A percentile compares a stretch with the other conserved stretches of the same genome.
Evolutionary conservation across 2,797 vertebrate genomes (phyloP).

Genomic region (Pseudopleuronectes americanus): DNA sequence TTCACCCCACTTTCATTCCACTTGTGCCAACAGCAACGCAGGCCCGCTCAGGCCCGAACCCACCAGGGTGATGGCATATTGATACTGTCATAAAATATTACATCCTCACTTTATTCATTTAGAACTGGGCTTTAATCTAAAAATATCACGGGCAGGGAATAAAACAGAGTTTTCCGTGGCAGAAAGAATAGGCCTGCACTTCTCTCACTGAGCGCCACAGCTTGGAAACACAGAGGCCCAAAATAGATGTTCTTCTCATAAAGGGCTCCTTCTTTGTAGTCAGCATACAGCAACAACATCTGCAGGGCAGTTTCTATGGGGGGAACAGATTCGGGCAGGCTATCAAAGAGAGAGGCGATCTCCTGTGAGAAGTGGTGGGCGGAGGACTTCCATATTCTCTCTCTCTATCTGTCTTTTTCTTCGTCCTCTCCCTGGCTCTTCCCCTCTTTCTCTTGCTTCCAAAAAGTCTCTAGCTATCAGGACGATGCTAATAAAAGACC

Average conservation of each 20-base stretch:
- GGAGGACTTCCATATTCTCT: slow-evolving; percentile 79
- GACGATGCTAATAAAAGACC: slow-evolving; percentile 82
- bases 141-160: slow-evolving; percentile 83
- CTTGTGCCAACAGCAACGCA: slow-evolving; percentile 66
- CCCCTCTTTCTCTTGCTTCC: slow-evolving; percentile 65
- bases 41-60: slow-evolving; percentile 59
- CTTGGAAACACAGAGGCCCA: slow-evolving; percentile 82
- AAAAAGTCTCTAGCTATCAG: slow-evolving; percentile 81
- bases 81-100: slow-evolving; percentile 84
- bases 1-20: slow-evolving; percentile 39
- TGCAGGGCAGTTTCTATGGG: slow-evolving; percentile 87
- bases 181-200: slow-evolving; percentile 75
- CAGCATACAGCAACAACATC: slow-evolving; percentile 86
- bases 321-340: slow-evolving; percentile 85
- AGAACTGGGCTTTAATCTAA: slow-evolving; percentile 85
- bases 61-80: slow-evolving; percentile 73
- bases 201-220: slow-evolving; percentile 71
- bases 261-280: slow-evolving; percentile 90
- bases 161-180: slow-evolving; percentile 78
- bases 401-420: slow-evolving; percentile 16
- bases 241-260: slow-evolving; percentile 87
- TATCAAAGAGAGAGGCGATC: slow-evolving; percentile 87
- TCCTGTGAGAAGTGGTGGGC: slow-evolving; percentile 84
- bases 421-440: slow-evolving; percentile 33
- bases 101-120: slow-evolving; percentile 82